Evolutionary conservation across 2,113 vertebrate species (phyloP).

Genomic region (Emydura subglobosa): DNA sequence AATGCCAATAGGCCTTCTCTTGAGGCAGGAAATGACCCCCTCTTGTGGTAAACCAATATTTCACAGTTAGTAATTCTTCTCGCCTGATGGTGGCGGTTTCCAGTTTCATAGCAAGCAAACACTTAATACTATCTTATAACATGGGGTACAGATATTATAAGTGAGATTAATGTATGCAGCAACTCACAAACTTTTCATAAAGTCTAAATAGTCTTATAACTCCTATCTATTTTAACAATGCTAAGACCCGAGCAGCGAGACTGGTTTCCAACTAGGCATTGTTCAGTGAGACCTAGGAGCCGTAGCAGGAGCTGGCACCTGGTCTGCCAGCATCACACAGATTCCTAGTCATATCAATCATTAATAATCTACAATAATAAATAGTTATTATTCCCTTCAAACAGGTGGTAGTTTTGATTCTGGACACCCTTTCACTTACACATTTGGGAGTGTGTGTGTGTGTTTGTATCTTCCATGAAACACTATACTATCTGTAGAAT

Average conservation of each 20-base stretch:
- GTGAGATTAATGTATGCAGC: not conserved
- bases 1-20: not conserved
- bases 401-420: not conserved
- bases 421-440: not conserved
- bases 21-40: not conserved
- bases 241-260: not conserved
- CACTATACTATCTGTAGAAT: not conserved
- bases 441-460: too few species aligned
- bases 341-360: not conserved
- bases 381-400: not conserved
- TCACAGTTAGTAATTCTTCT: not conserved
- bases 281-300: not conserved
- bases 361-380: not conserved
- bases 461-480: not conserved
- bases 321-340: not conserved
- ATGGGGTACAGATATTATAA: not conserved
- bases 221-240: not conserved
- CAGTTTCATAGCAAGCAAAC: not conserved
- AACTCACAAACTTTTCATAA: not conserved
- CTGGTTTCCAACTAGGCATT: not conserved
- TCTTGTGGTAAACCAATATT: not conserved
- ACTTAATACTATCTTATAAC: not conserved
- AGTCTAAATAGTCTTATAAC: not conserved
- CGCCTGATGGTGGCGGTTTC: not conserved
- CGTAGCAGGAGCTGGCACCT: not conserved